A percentile compares a stretch with the other conserved stretches of the same genome.
phyloP scores from a whole-genome alignment of 2,113 vertebrate species.

The Eulemur macaco region DNA sequence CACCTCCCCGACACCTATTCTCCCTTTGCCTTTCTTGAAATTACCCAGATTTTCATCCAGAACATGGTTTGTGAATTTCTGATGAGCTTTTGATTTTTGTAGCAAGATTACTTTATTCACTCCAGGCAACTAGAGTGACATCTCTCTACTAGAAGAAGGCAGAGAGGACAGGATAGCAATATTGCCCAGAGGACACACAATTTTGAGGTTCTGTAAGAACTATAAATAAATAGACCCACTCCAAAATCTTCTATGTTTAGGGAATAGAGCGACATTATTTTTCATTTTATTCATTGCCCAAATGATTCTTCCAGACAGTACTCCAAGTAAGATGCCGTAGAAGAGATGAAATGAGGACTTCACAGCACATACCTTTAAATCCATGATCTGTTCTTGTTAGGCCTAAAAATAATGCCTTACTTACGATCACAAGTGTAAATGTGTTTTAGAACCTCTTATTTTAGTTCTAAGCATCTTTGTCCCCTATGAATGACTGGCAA shows the following conservation, averaged over 20 bases:
- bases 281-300: constrained; percentile 29
- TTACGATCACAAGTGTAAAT: neutral
- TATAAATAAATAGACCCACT: neutral
- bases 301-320: neutral
- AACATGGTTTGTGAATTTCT: neutral
- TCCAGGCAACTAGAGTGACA: neutral
- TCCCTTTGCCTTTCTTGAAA: neutral
- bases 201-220: neutral
- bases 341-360: constrained; percentile 12
- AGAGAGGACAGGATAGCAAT: neutral
- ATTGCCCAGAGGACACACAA: neutral
- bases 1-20: neutral
- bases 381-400: neutral
- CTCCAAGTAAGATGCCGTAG: neutral
- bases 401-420: neutral
- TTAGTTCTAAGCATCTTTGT: neutral
- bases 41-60: neutral
- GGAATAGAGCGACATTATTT: neutral
- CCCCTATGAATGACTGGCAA: neutral
- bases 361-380: neutral
- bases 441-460: neutral
- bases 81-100: constrained; percentile 22
- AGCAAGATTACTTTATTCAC: constrained; percentile 4
- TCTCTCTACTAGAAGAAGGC: neutral
- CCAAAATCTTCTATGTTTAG: neutral